Percentiles rank a stretch among this genome's conserved stretches.
These are phyloP conservation scores for Notothenia coriiceps DNA, from an alignment of 2,113 vertebrate species.

Conservation along the genomic window DNA sequence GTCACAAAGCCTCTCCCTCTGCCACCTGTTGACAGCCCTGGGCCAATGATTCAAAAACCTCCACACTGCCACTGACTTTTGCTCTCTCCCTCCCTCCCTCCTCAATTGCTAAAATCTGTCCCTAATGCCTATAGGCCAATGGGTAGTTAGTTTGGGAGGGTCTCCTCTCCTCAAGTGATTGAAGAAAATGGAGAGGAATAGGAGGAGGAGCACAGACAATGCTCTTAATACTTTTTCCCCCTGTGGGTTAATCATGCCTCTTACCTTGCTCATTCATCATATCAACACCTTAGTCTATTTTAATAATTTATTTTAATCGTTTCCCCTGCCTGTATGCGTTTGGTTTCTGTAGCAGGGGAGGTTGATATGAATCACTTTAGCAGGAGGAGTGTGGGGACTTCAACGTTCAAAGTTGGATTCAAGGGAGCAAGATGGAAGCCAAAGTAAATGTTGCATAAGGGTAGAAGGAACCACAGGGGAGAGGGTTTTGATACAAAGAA, in stretches of 20 bases:
- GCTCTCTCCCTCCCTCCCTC: conserved; percentile 58
- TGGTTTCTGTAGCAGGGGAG: conserved; percentile 14
- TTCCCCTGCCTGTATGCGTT: neutral
- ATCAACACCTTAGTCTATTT: conserved; percentile 1
- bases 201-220: conserved; percentile 57
- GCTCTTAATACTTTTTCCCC: conserved; percentile 39
- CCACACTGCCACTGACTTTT: conserved; percentile 61
- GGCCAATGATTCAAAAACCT: conserved; percentile 58
- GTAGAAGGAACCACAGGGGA: conserved; percentile 14
- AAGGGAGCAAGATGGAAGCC: conserved; percentile 27
- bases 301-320: neutral
- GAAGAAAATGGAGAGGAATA: conserved; percentile 36
- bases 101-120: conserved; percentile 74
- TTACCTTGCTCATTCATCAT: neutral
- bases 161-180: conserved; percentile 58
- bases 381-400: conserved; percentile 32
- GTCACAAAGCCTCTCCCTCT: conserved; percentile 46
- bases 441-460: conserved; percentile 41
- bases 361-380: conserved; percentile 47
- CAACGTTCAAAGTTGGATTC: conserved; percentile 33
- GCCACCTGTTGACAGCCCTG: conserved; percentile 80
- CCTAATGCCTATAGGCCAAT: conserved; percentile 78
- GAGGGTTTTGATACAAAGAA: conserved; percentile 24
- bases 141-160: conserved; percentile 78
- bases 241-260: conserved; percentile 25